Evolutionary conservation across 2,888 invertebrate genomes (phyloP), one percentile per base, ranked within the genome.

Genomic region (Mythimna impura): DNA sequence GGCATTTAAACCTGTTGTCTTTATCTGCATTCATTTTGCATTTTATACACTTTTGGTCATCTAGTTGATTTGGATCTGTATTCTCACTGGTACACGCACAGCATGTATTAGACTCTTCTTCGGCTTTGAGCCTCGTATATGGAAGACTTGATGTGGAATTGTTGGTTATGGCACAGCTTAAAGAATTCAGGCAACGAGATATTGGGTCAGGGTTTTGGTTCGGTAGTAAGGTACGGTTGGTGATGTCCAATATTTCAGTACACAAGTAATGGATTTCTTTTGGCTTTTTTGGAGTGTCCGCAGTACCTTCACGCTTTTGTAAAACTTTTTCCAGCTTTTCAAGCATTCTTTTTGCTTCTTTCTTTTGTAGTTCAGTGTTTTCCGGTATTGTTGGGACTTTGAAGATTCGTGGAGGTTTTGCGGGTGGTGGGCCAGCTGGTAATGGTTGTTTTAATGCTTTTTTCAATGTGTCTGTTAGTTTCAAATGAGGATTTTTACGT

Each of bases 371-470:
- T 62, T 92, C 92, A 14, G 86, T 84, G 22, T 78, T 87, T 86
- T 91, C 92, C 8, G 86, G 86, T 12, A 88, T 90, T 0, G 93
- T 86, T 0, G 90, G 83, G 0, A 40, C 17, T 34, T 94, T 93
- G 85, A 97, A 97, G 1, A 97, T 97, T 79, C 98, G 92, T 0
- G 98, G 98, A 2, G 98, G 98, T 89, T 98, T 98, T 86, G 97
- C 97, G 0, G 98, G 98, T 0, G 98, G 97, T 8, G 98, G 98
- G 0, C 98, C 98, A 6, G 92, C 78, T 0, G 98, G 98, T 64
- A 98, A 87, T 0, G 98, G 98, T 82, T 97, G 97, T 88, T 97
- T 97, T 61, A 98, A 91, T 25, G 97, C 97, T 78, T 97, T 97
- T 88, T 97, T 97, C 52, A 98, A 91, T 1, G 97, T 97, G 83